Percentiles rank a stretch among this genome's conserved stretches.
These are phyloP conservation scores for Jordanella pulchra DNA, from an alignment of 2,797 vertebrate species.

Conservation along the genomic window DNA sequence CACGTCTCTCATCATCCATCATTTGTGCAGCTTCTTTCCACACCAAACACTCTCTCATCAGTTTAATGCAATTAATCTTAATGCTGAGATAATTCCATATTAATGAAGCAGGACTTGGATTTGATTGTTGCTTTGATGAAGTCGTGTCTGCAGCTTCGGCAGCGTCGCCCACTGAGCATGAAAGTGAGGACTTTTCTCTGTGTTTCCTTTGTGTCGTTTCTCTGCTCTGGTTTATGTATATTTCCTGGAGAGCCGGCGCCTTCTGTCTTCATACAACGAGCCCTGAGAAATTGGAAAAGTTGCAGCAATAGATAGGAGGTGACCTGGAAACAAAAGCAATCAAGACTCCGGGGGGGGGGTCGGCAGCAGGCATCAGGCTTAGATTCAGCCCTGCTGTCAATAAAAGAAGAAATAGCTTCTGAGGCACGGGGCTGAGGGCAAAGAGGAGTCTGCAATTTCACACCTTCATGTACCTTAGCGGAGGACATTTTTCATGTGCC, in stretches of 20 bases:
- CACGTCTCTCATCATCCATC: slow-evolving; percentile 94
- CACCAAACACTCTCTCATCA: slow-evolving; percentile 89
- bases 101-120: slow-evolving; percentile 90
- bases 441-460: slow-evolving; percentile 74
- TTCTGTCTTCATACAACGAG: slow-evolving; percentile 81
- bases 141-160: slow-evolving; percentile 66
- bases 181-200: slow-evolving; percentile 39
- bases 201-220: slow-evolving; percentile 46
- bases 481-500: slow-evolving; percentile 67
- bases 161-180: slow-evolving; percentile 66
- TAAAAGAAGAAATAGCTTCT: slow-evolving; percentile 77
- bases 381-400: slow-evolving; percentile 73
- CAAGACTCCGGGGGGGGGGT: slow-evolving; percentile 50
- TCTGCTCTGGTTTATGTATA: slow-evolving; percentile 51
- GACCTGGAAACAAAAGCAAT: slow-evolving; percentile 86
- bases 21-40: slow-evolving; percentile 71
- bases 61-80: slow-evolving; percentile 98
- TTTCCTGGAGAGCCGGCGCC: slow-evolving; percentile 56
- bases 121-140: slow-evolving; percentile 88
- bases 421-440: slow-evolving; percentile 66
- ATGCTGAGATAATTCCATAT: slow-evolving; percentile 92
- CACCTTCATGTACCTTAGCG: slow-evolving; percentile 67
- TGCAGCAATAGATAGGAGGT: slow-evolving; percentile 82
- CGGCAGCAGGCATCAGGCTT: slow-evolving; percentile 61
- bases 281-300: slow-evolving; percentile 87